Evolutionary conservation across 2,888 invertebrate species (phyloP).

Genomic region (Erannis defoliaria): DNA sequence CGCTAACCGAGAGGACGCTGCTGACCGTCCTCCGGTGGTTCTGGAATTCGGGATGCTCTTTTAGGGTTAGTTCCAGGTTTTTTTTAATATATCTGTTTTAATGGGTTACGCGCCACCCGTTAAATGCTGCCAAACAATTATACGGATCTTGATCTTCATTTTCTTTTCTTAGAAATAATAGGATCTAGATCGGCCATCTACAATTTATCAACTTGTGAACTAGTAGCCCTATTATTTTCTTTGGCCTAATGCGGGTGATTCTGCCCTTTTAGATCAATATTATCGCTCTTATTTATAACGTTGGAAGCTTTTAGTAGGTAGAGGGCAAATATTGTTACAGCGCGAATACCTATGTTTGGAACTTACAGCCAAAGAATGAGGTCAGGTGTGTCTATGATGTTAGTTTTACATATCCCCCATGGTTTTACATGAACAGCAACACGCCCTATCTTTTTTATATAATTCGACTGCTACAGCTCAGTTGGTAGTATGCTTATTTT

Average conservation of each 20-base stretch:
- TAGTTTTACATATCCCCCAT: too few species aligned
- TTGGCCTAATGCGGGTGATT: slow-evolving; percentile 9
- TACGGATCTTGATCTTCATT: not conserved
- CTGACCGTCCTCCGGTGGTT: too few species aligned
- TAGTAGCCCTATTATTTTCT: slow-evolving; percentile 2
- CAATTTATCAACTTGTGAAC: not conserved
- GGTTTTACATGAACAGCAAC: too few species aligned
- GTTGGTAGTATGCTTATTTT: too few species aligned
- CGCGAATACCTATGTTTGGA: slow-evolving; percentile 32
- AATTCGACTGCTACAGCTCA: too few species aligned
- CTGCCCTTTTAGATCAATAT: slow-evolving; percentile 20
- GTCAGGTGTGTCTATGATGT: slow-evolving; percentile 25
- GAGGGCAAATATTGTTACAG: slow-evolving; percentile 42
- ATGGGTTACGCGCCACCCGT: too few species aligned
- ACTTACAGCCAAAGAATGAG: slow-evolving; percentile 31
- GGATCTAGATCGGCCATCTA: not conserved
- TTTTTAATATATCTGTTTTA: too few species aligned
- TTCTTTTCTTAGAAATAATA: not conserved
- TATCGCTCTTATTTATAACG: slow-evolving; percentile 30
- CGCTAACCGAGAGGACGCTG: too few species aligned
- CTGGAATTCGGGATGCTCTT: too few species aligned
- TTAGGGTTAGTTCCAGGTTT: too few species aligned
- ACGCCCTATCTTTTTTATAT: too few species aligned
- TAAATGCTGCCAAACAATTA: too few species aligned
- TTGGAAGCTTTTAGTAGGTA: slow-evolving; percentile 20